Conservation (phyloP, 2,888 invertebrate genomes). For the Leptarthrus brevirostris region DNA sequence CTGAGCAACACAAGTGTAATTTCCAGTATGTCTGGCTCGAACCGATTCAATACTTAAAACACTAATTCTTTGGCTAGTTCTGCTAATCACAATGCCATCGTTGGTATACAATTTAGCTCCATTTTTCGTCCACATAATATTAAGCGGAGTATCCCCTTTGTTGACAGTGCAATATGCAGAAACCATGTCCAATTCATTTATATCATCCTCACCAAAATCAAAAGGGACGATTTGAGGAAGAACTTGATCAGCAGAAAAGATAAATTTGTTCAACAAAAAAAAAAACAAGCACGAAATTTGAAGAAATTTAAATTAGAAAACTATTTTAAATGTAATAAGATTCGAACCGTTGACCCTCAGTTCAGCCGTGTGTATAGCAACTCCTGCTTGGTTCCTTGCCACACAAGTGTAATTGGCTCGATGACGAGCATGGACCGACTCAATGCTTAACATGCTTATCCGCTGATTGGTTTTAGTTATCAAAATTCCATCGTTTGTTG, state of each 20-base stretch:
- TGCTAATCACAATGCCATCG: slow-evolving; percentile 70
- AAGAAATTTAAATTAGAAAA: slow-evolving; percentile 10
- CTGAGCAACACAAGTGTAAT: slow-evolving; percentile 73
- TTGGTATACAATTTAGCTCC: slow-evolving; percentile 68
- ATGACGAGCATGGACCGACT: slow-evolving; percentile 76
- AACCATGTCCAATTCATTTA: slow-evolving; percentile 76
- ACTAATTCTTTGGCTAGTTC: slow-evolving; percentile 74
- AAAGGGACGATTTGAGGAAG: slow-evolving; percentile 79
- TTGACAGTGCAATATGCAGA: slow-evolving; percentile 78
- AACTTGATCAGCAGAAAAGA: slow-evolving; percentile 66
- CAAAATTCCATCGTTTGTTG: slow-evolving; percentile 72
- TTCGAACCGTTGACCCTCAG: slow-evolving; percentile 78
- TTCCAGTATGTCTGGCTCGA: slow-evolving; percentile 72
- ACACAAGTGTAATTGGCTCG: slow-evolving; percentile 81
- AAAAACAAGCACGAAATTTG: slow-evolving; percentile 27
- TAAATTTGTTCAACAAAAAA: neutral
- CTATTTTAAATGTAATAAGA: neutral
- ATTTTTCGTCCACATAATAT: slow-evolving; percentile 77
- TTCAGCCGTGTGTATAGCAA: slow-evolving; percentile 75
- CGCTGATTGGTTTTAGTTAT: slow-evolving; percentile 73
- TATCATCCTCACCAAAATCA: slow-evolving; percentile 76
- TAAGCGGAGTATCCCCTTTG: slow-evolving; percentile 82
- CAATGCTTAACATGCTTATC: slow-evolving; percentile 76
- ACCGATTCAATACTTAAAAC: slow-evolving; percentile 74
- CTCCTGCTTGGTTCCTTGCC: slow-evolving; percentile 78